Evolutionary conservation across 2,113 vertebrate species (phyloP).

Genomic region (Monopterus albus): DNA sequence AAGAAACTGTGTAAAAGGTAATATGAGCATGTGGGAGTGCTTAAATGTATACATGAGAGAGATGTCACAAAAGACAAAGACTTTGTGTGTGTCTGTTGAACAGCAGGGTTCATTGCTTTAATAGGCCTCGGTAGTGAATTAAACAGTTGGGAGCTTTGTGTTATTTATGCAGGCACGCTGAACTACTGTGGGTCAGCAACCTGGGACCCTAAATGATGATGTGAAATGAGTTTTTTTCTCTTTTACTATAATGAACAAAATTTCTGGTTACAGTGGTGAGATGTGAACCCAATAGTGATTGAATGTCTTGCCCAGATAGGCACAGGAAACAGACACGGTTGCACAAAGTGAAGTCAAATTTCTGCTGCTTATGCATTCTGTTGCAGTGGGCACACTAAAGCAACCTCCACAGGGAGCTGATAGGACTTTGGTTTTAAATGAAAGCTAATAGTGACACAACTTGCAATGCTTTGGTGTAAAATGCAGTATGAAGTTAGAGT

Average conservation of each 20-base stretch:
- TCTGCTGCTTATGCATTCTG: conserved; percentile 57
- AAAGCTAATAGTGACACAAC: conserved; percentile 35
- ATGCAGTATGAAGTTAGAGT: conserved; percentile 40
- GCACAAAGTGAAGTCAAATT: background rate
- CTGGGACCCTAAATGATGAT: conserved; percentile 40
- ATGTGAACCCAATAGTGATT: conserved; percentile 8
- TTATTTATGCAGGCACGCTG: conserved; percentile 47
- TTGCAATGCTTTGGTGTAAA: conserved; percentile 36
- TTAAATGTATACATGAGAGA: conserved; percentile 4
- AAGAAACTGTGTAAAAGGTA: conserved; percentile 1
- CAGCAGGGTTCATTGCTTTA: conserved; percentile 46
- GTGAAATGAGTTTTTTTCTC: conserved; percentile 3
- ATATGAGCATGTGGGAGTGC: background rate
- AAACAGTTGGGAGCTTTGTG: conserved; percentile 47
- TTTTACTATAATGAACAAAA: conserved; percentile 19
- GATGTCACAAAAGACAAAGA: conserved; percentile 11
- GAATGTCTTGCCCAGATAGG: conserved; percentile 2
- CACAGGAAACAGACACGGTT: background rate
- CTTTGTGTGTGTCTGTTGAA: conserved; percentile 7
- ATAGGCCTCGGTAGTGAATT: conserved; percentile 52
- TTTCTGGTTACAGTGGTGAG: conserved; percentile 15
- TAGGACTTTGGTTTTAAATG: conserved; percentile 45
- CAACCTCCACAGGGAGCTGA: conserved; percentile 34
- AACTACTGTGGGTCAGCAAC: conserved; percentile 53
- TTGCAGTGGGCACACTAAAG: conserved; percentile 3